Base-by-base conservation (phyloP, 2,113 vertebrate genomes). In the Myocastor coypus region DNA sequence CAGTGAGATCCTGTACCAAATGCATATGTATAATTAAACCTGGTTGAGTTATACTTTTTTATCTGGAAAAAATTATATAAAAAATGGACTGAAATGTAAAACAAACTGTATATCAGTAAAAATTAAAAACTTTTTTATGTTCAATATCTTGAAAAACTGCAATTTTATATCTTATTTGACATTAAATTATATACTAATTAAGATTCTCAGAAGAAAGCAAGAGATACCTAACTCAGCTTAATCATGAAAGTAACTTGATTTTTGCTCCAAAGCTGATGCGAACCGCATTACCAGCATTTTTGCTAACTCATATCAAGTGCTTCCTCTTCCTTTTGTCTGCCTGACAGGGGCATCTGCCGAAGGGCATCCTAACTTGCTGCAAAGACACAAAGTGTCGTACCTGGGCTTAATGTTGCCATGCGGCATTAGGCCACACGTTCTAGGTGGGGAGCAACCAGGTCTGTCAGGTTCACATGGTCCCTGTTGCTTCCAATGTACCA, bases 41-140 rank as follows among this genome's bases (percentile, higher is more conserved):
- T 13, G 40, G 55, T n/a, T 88, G 28, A 64, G 75, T 82, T 20
- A 42, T 42, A 75, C 57, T 66, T 55, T 89, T 92, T 78, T 40
- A 42, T 42, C 22, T 63, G 52, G 24, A 22, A 64, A 40, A 78
- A 68, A 32, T 8, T 46, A 55, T 32, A 68, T 95, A 61, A 69
- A 1, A 89, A 89, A 84, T 89, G n/a, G 37, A 40, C 37, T 93
- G 42, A 30, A 81, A 46, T 66, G 50, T 93, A 81, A 96, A 96
- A 81, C 63, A 32, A 89, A 89, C 50, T 78, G 55, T 80, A 64
- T 30, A 89, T 52, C 42, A 66, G 34, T 1, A 20, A 66, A 93
- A 86, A 66, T 6, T 1, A 20, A 66, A 93, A 86, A 82, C 19
- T 59, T 5, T 66, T 90, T 66, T 66, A 57, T 46, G 59, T 52